phyloP scores from a whole-genome alignment of 53 echinoderm and acorn worm genomes.

The Echinarachnius parma region DNA sequence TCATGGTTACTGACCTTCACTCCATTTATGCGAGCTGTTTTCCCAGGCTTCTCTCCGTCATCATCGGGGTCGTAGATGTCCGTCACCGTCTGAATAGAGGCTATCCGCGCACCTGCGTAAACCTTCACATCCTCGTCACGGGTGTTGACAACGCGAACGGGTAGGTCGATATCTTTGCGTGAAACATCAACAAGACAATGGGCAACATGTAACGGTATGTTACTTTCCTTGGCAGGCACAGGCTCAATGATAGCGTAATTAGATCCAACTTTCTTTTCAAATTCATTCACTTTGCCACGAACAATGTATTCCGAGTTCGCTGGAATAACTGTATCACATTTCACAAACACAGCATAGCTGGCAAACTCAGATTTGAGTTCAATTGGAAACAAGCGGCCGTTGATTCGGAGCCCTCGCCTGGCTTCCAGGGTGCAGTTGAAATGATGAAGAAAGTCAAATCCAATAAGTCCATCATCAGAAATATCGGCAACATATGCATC shows the following conservation, averaged over 20 bases:
- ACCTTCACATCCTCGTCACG: constrained; percentile 32
- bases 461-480: constrained; percentile 23
- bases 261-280: neutral
- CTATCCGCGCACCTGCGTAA: constrained; percentile 35
- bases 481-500: constrained; percentile 27
- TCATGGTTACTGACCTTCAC: too few relatives aligned
- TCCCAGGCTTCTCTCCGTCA: too few relatives aligned
- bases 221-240: neutral
- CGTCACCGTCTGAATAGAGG: constrained; percentile 1
- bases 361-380: neutral
- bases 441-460: constrained; percentile 27
- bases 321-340: constrained; percentile 19
- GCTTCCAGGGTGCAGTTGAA: constrained; percentile 26
- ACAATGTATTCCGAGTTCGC: constrained; percentile 29
- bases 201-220: constrained; percentile 7
- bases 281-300: constrained; percentile 1
- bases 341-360: constrained; percentile 9
- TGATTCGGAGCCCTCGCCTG: constrained; percentile 24
- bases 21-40: too few relatives aligned
- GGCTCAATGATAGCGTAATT: constrained; percentile 11
- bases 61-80: constrained; percentile 3
- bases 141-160: constrained; percentile 48
- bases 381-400: constrained; percentile 9
- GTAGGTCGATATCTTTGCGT: constrained; percentile 50
- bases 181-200: constrained; percentile 4